Evolutionary conservation across 2,797 vertebrate genomes (phyloP).

Genomic region (Ptychobarbus kaznakovi): DNA sequence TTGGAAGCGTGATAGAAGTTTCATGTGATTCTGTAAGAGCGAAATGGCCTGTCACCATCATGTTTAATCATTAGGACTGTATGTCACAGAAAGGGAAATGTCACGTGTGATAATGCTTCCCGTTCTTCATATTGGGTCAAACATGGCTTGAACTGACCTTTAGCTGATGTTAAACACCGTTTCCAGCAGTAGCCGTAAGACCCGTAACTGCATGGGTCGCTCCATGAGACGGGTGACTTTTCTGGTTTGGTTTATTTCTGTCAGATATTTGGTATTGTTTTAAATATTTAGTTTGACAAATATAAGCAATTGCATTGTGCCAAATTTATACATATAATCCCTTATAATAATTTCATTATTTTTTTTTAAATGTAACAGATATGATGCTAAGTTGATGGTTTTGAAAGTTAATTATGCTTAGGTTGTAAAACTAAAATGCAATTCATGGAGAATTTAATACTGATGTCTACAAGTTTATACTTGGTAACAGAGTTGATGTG

Average conservation of each 20-base stretch:
- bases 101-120: constrained; percentile 47
- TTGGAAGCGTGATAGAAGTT: constrained; percentile 9
- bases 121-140: constrained; percentile 28
- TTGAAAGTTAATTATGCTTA: neutral
- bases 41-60: constrained; percentile 11
- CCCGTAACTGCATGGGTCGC: neutral
- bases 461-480: neutral
- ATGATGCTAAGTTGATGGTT: neutral
- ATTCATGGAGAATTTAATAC: neutral
- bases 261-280: neutral
- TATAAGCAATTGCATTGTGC: neutral
- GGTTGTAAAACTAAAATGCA: neutral
- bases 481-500: neutral
- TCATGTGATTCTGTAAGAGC: neutral
- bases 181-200: neutral
- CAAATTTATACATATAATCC: neutral
- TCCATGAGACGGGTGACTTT: neutral
- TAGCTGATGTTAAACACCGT: constrained; percentile 21
- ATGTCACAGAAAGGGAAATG: constrained; percentile 39
- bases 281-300: neutral
- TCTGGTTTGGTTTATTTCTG: neutral
- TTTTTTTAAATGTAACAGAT: neutral
- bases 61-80: constrained; percentile 46
- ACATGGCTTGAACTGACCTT: constrained; percentile 49
- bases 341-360: neutral